A percentile compares a stretch with the other conserved stretches of the same genome.
Conservation (phyloP, 1,140 invertebrate genomes). For the Leptinotarsa lineolata region DNA sequence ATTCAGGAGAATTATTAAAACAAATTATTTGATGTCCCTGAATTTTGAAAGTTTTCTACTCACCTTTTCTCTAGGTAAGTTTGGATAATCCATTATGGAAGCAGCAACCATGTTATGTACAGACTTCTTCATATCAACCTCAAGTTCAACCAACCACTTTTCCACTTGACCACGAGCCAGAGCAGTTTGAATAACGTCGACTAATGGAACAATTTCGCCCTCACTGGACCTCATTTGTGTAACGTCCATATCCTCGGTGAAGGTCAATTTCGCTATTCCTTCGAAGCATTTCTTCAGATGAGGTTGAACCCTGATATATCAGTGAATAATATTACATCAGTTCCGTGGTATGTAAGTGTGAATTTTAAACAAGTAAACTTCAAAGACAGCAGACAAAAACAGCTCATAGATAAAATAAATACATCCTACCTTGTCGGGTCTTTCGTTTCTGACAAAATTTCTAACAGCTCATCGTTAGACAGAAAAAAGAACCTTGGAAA, state of each 20-base stretch:
- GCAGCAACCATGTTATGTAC: constrained; percentile 71
- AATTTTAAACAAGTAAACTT: too few relatives aligned
- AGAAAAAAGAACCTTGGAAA: constrained; percentile 97
- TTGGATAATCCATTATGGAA: constrained; percentile 71
- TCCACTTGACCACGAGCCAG: constrained; percentile 94
- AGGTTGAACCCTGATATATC: constrained; percentile 81
- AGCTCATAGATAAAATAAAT: too few relatives aligned
- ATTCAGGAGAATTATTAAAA: constrained; percentile 43
- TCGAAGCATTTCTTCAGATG: constrained; percentile 97
- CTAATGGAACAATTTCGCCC: constrained; percentile 79
- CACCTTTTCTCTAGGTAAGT: constrained; percentile 61
- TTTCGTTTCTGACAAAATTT: constrained; percentile 96
- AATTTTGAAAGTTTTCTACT: constrained; percentile 38
- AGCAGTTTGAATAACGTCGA: constrained; percentile 81
- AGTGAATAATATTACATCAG: background rate
- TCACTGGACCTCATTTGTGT: constrained; percentile 90
- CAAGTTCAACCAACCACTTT: constrained; percentile 93
- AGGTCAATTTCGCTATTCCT: constrained; percentile 84
- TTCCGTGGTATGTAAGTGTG: too few relatives aligned
- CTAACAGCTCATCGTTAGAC: constrained; percentile 94
- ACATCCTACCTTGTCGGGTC: constrained; percentile 82
- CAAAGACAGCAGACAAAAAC: too few relatives aligned
- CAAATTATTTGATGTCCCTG: constrained; percentile 93
- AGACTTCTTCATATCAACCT: constrained; percentile 88
- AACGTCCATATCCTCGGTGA: constrained; percentile 86